A percentile compares a stretch with the other conserved stretches of the same genome.
Conservation (phyloP, 1,140 invertebrate species). For the Pantala flavescens region DNA sequence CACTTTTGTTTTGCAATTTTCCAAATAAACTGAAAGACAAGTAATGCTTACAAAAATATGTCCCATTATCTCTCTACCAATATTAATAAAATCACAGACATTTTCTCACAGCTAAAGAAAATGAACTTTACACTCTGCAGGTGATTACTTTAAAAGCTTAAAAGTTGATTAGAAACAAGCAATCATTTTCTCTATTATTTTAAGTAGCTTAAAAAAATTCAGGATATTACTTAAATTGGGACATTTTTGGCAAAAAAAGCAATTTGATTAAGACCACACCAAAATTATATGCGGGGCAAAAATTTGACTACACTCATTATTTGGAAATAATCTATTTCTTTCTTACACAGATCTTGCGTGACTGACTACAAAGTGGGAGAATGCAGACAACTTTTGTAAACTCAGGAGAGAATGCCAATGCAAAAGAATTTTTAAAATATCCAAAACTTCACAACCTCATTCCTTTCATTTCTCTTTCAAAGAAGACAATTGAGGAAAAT, state of each 20-base stretch:
- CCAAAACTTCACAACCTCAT: too few relatives aligned
- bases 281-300: neutral
- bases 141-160: too few relatives aligned
- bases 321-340: constrained; percentile 4
- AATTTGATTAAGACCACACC: neutral
- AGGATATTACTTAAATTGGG: neutral
- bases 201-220: too few relatives aligned
- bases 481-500: too few relatives aligned
- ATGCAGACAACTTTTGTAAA: neutral
- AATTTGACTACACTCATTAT: neutral
- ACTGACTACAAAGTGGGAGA: neutral
- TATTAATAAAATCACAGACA: constrained; percentile 4
- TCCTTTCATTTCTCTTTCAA: too few relatives aligned
- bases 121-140: too few relatives aligned
- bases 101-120: neutral
- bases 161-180: too few relatives aligned
- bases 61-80: neutral
- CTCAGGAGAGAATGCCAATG: too few relatives aligned
- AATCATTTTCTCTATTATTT: too few relatives aligned
- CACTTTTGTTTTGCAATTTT: neutral
- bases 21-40: neutral
- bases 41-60: neutral
- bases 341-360: neutral
- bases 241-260: neutral
- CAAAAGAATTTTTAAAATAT: too few relatives aligned